phyloP scores from a whole-genome alignment of 1,140 invertebrate genomes.

The Drosophila simulans region DNA sequence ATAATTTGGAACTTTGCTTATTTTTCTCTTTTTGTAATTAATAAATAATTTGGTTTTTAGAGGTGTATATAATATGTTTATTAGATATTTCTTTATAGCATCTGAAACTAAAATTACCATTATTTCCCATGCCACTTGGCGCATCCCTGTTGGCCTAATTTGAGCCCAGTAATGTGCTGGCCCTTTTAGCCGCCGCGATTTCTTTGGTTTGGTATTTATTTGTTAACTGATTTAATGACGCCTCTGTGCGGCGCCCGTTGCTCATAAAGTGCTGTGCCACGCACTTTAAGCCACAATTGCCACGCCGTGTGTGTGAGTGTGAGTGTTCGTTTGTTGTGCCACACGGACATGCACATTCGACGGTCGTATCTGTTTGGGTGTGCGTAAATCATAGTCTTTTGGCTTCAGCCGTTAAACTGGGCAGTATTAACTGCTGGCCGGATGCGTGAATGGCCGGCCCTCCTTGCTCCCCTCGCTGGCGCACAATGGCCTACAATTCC shows the following conservation, averaged over 20 bases:
- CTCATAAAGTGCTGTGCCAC: conserved; percentile 68
- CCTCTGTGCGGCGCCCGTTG: conserved; percentile 50
- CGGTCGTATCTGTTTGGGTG: conserved; percentile 17
- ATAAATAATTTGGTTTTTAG: too few relatives aligned
- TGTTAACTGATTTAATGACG: conserved; percentile 82
- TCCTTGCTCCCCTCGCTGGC: background rate
- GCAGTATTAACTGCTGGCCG: conserved; percentile 72
- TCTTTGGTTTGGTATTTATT: conserved; percentile 67
- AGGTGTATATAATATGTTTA: too few relatives aligned
- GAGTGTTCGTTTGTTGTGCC: background rate
- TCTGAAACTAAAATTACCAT: background rate
- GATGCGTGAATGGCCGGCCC: conserved; percentile 58
- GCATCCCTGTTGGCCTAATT: conserved; percentile 1
- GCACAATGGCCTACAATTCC: background rate
- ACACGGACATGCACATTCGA: conserved; percentile 1
- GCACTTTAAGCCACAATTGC: conserved; percentile 74
- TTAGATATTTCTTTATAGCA: too few relatives aligned
- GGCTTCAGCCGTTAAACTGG: conserved; percentile 80
- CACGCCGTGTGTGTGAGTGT: conserved; percentile 28
- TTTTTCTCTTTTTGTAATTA: too few relatives aligned
- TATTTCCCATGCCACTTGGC: background rate
- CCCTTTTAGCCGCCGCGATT: background rate
- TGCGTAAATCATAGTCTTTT: conserved; percentile 78
- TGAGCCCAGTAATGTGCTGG: conserved; percentile 11
- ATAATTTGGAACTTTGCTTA: too few relatives aligned